phyloP scores from a whole-genome alignment of 2,888 invertebrate genomes.

The Platynereis dumerilii region DNA sequence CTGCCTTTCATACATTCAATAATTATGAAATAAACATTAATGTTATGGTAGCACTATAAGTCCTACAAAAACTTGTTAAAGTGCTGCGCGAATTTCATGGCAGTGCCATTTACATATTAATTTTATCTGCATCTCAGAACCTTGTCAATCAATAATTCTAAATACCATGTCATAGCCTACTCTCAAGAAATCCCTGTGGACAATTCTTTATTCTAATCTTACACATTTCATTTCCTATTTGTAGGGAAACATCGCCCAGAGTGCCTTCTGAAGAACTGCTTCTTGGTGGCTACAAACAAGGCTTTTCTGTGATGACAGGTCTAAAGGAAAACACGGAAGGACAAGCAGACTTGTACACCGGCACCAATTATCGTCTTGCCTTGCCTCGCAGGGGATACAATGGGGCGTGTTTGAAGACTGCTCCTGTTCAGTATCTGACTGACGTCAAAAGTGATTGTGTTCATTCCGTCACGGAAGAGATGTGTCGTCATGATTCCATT shows the following conservation, averaged over 20 bases:
- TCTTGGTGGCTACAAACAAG: conserved; percentile 40
- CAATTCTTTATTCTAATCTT: too few relatives aligned
- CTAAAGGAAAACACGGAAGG: not conserved
- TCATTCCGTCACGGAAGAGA: conserved; percentile 35
- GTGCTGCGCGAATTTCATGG: too few relatives aligned
- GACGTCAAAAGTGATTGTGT: conserved; percentile 45
- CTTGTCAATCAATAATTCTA: too few relatives aligned
- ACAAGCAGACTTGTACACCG: conserved; percentile 5
- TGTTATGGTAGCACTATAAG: too few relatives aligned
- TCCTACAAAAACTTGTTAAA: too few relatives aligned
- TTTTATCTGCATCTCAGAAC: too few relatives aligned
- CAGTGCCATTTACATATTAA: too few relatives aligned
- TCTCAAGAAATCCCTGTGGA: too few relatives aligned
- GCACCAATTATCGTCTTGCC: conserved; percentile 35
- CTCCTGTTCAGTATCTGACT: conserved; percentile 50
- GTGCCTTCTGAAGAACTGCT: conserved; percentile 7
- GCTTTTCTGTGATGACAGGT: conserved; percentile 38
- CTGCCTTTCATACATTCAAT: too few relatives aligned
- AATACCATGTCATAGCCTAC: too few relatives aligned
- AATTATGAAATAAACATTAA: too few relatives aligned
- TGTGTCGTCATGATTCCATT: conserved; percentile 40
- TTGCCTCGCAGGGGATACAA: conserved; percentile 47
- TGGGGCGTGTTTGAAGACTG: conserved; percentile 46
- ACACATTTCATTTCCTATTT: too few relatives aligned
- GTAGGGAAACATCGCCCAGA: conserved; percentile 17